Percentiles rank a stretch among this genome's conserved stretches.
These are phyloP conservation scores for Dioctria rufipes DNA, from an alignment of 2,888 invertebrate species.

Conservation along the genomic window DNA sequence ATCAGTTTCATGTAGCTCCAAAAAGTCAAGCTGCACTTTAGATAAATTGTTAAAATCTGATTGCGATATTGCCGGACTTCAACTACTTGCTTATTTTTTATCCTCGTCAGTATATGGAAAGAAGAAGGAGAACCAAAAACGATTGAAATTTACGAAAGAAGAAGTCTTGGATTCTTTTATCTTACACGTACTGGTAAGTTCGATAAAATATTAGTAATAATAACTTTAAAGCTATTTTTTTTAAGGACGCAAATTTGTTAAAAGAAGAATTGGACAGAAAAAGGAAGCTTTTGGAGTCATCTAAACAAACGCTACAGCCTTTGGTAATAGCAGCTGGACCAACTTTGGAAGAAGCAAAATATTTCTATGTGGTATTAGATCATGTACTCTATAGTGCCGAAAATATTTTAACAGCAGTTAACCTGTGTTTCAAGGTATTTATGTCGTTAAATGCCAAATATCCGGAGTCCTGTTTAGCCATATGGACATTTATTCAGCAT, in stretches of 20 bases:
- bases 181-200: conserved; percentile 24
- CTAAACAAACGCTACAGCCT: conserved; percentile 15
- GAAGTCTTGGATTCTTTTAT: conserved; percentile 34
- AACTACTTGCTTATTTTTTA: conserved; percentile 13
- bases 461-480: not conserved
- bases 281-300: conserved; percentile 13
- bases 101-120: conserved; percentile 24
- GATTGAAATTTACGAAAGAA: conserved; percentile 9
- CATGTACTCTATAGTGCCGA: conserved; percentile 13
- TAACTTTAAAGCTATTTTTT: not conserved
- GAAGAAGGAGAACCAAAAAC: conserved; percentile 1
- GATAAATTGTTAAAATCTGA: not conserved
- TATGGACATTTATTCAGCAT: no score
- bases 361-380: not conserved
- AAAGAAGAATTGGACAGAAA: conserved; percentile 6
- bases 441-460: not conserved
- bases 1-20: not conserved
- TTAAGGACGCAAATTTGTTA: conserved; percentile 14
- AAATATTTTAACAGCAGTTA: conserved; percentile 9
- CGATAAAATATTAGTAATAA: not conserved
- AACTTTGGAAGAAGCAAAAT: no score
- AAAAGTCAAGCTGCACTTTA: not conserved
- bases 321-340: not conserved
- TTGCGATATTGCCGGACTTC: not conserved
- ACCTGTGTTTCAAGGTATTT: conserved; percentile 1